These are phyloP conservation scores for Caloenas nicobarica DNA, from an alignment of 2,113 vertebrate genomes.

Conservation along the genomic window DNA sequence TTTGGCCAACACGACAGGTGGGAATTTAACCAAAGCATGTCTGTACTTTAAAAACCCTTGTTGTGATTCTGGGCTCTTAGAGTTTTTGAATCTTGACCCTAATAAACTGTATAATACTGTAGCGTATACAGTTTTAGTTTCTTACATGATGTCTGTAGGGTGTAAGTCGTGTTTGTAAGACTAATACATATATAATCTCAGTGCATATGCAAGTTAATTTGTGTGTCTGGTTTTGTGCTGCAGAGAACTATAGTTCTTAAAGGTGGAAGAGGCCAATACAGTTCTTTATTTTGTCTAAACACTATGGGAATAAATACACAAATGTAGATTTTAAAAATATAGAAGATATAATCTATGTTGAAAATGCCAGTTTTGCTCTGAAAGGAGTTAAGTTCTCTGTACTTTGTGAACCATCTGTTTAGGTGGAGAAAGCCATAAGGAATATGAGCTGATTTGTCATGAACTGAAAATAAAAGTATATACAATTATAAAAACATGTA, in stretches of 20 bases:
- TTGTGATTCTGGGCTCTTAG: neutral
- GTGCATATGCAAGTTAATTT: neutral
- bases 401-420: neutral
- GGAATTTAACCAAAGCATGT: conserved; percentile 7
- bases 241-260: neutral
- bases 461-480: neutral
- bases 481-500: neutral
- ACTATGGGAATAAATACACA: neutral
- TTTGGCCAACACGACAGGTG: conserved; percentile 98
- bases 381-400: neutral
- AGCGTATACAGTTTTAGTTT: neutral
- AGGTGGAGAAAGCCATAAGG: neutral
- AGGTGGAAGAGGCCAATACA: neutral
- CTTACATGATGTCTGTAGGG: neutral
- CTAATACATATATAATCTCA: neutral
- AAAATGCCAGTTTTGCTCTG: neutral
- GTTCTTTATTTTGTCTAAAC: neutral
- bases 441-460: neutral
- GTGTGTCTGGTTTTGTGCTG: neutral
- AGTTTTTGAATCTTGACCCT: neutral
- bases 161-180: neutral
- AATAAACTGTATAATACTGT: neutral
- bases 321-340: neutral
- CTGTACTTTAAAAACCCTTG: neutral
- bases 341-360: neutral